Evolutionary conservation across 2,888 invertebrate species (phyloP).

Genomic region (Deladenus siricidicola): DNA sequence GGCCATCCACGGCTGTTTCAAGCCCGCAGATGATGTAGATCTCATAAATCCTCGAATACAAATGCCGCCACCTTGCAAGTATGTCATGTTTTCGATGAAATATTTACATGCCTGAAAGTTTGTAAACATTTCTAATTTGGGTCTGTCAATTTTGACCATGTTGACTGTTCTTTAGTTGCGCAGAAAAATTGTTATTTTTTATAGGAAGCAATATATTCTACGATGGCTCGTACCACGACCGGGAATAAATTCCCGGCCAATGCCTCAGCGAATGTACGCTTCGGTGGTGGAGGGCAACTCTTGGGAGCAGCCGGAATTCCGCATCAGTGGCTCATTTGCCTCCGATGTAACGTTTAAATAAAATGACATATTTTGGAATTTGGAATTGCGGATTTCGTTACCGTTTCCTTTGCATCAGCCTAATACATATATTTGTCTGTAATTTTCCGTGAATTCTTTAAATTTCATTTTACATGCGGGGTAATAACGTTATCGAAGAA

Average conservation of each 20-base stretch:
- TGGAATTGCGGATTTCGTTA: no score
- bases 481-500: no score
- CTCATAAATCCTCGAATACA: neutral
- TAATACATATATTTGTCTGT: no score
- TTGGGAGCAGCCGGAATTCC: neutral
- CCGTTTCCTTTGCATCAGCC: no score
- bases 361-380: no score
- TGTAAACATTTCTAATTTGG: neutral
- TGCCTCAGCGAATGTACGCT: slow-evolving; percentile 38
- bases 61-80: slow-evolving; percentile 16
- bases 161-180: neutral
- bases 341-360: slow-evolving; percentile 4
- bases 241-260: slow-evolving; percentile 25
- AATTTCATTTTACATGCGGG: no score
- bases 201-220: slow-evolving; percentile 40
- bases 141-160: neutral
- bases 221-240: slow-evolving; percentile 38
- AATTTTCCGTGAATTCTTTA: neutral
- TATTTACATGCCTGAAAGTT: no score
- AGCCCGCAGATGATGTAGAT: neutral
- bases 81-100: no score
- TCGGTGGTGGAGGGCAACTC: neutral
- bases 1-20: slow-evolving; percentile 1
- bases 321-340: slow-evolving; percentile 4
- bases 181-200: no score